phyloP scores from a whole-genome alignment of 2,113 vertebrate species.

The Nymphicus hollandicus region DNA sequence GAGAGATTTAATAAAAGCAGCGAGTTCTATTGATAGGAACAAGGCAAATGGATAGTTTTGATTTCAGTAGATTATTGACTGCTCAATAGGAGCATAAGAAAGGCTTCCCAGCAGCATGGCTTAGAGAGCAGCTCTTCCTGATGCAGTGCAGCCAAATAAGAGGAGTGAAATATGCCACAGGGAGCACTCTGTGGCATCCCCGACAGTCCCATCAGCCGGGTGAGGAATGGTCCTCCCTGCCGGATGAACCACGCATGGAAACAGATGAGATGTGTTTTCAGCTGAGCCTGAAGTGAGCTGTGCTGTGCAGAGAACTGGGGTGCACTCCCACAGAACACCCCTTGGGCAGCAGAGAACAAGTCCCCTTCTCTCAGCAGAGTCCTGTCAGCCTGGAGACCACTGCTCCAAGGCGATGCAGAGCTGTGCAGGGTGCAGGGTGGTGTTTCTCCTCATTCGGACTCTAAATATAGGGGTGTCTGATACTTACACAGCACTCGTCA shows the following conservation, averaged over 20 bases:
- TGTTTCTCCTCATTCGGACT: neutral
- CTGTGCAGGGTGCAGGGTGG: neutral
- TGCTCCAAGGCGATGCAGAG: neutral
- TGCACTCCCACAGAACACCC: rapidly evolving
- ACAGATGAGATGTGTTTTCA: neutral
- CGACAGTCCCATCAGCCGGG: neutral
- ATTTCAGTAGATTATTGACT: constrained; percentile 55
- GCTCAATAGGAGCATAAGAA: neutral
- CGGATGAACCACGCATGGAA: neutral
- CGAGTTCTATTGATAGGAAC: constrained; percentile 7
- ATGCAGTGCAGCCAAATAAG: neutral
- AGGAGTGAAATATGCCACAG: neutral
- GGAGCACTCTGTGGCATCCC: neutral
- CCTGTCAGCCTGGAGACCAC: rapidly evolving
- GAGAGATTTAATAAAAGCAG: constrained; percentile 34
- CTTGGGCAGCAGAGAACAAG: neutral
- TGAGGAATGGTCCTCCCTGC: neutral
- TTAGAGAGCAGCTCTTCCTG: neutral
- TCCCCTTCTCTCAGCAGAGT: neutral
- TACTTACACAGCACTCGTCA: rapidly evolving
- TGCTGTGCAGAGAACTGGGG: neutral
- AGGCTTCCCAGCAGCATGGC: neutral
- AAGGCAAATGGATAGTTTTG: constrained; percentile 48
- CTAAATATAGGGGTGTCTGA: neutral
- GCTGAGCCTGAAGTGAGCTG: neutral